Conservation (phyloP, 2,888 invertebrate genomes). For the Dasypolia templi region DNA sequence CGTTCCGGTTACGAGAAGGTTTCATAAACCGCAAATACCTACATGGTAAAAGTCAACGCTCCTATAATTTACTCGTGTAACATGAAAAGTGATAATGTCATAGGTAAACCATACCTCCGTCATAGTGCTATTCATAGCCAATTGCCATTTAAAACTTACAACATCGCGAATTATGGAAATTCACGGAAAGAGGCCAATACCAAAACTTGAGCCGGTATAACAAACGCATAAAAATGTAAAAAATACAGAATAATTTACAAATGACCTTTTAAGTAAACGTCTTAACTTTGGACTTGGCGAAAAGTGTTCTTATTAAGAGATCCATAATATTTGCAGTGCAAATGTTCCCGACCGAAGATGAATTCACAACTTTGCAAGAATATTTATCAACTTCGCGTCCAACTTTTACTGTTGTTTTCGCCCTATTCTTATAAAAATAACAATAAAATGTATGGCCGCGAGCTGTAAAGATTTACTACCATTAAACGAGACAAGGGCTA, state of each 20-base stretch:
- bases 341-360: constrained; percentile 38
- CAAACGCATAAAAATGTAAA: not conserved
- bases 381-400: constrained; percentile 65
- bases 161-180: constrained; percentile 11
- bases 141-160: constrained; percentile 8
- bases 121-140: constrained; percentile 19
- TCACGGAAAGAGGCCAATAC: not conserved
- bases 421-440: constrained; percentile 53
- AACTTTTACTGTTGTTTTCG: constrained; percentile 52
- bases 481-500: constrained; percentile 21
- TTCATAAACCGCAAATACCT: not conserved
- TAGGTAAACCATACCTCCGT: not conserved
- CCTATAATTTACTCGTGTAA: not conserved
- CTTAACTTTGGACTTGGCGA: constrained; percentile 16
- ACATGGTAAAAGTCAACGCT: not conserved
- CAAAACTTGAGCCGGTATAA: not conserved
- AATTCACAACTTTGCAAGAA: constrained; percentile 62
- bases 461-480: constrained; percentile 45
- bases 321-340: constrained; percentile 12
- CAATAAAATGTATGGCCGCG: constrained; percentile 62
- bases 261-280: constrained; percentile 29
- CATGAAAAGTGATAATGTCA: constrained; percentile 9
- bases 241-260: constrained; percentile 11
- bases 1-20: not conserved
- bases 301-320: constrained; percentile 9